These are phyloP conservation scores for Sarcophaga variegata DNA, from an alignment of 2,888 invertebrate species.

Conservation along the genomic window DNA sequence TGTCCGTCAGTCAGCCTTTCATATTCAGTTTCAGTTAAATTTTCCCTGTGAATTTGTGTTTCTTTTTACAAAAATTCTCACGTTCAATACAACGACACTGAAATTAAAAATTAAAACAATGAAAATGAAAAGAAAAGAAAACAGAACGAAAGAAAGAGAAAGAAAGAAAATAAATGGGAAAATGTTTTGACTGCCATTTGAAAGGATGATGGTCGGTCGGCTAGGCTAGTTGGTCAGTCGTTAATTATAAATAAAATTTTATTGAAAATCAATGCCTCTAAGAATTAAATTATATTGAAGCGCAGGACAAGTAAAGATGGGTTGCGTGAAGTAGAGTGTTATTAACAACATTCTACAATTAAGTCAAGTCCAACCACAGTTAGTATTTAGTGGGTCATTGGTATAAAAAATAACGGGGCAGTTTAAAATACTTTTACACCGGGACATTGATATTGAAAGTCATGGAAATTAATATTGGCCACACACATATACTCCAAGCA, in stretches of 20 bases:
- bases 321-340: background rate
- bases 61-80: slow-evolving; percentile 66
- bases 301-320: background rate
- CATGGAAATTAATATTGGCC: slow-evolving; percentile 10
- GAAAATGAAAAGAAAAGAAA: too few species aligned
- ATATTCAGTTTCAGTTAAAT: background rate
- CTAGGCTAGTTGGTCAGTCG: background rate
- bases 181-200: background rate
- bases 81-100: slow-evolving; percentile 57
- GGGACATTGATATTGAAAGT: slow-evolving; percentile 68
- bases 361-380: slow-evolving; percentile 21
- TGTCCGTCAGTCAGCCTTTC: slow-evolving; percentile 13
- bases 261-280: slow-evolving; percentile 45
- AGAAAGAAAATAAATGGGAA: background rate
- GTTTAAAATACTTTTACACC: slow-evolving; percentile 35
- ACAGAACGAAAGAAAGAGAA: background rate
- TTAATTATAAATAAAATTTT: background rate
- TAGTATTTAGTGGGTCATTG: slow-evolving; percentile 32
- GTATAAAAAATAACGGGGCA: background rate
- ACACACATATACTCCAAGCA: background rate
- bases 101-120: slow-evolving; percentile 2
- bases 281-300: background rate
- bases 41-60: slow-evolving; percentile 29
- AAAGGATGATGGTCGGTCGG: too few species aligned
- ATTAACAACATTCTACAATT: background rate